phyloP scores from a whole-genome alignment of 1,140 invertebrate genomes.

The Helicoverpa armigera region DNA sequence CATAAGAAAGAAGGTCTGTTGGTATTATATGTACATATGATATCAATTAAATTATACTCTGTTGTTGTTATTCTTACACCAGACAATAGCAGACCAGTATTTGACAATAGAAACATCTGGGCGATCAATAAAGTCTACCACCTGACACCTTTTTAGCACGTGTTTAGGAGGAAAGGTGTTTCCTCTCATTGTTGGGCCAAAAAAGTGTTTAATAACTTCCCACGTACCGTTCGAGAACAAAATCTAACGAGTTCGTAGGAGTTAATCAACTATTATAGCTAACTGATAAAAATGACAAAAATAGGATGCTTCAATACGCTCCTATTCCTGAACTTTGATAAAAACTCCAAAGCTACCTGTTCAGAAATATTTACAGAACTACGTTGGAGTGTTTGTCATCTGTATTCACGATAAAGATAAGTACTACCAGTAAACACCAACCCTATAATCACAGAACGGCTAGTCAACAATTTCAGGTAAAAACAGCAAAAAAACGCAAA shows the following conservation, averaged over 20 bases:
- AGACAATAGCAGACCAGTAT: no score
- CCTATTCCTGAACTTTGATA: no score
- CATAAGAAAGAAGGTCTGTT: no score
- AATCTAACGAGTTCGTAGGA: no score
- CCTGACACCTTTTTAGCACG: neutral
- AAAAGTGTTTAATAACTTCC: neutral
- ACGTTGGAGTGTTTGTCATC: no score
- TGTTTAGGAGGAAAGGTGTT: neutral
- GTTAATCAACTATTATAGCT: no score
- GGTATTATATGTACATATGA: no score
- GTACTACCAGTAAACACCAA: constrained; percentile 16
- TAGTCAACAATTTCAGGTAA: constrained; percentile 7
- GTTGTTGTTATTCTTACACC: no score
- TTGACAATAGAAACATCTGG: neutral
- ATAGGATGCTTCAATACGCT: no score
- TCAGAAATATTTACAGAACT: neutral
- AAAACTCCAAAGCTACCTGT: neutral
- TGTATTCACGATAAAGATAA: neutral
- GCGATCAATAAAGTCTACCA: neutral
- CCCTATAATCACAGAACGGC: neutral
- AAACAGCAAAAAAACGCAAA: constrained; percentile 22
- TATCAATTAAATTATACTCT: no score
- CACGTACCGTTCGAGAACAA: no score
- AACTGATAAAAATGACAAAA: no score
- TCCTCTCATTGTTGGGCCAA: neutral